These are phyloP conservation scores for Asobara japonica DNA, from an alignment of 1,140 invertebrate species.

Conservation along the genomic window DNA sequence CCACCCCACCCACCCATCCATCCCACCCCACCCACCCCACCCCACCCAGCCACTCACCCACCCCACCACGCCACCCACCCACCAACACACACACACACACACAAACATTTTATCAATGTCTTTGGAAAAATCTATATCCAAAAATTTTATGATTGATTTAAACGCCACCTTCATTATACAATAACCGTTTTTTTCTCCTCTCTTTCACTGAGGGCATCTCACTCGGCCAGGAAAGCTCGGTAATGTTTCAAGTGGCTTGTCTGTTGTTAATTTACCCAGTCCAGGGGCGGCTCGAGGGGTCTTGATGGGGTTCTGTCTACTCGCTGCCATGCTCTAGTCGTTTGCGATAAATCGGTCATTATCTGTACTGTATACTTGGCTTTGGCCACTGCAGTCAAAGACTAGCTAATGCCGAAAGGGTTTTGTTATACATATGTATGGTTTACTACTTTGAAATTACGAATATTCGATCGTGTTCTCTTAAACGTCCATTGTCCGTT, in stretches of 20 bases:
- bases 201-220: conserved; percentile 34
- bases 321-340: conserved; percentile 51
- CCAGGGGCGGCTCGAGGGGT: conserved; percentile 32
- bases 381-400: neutral
- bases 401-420: conserved; percentile 3
- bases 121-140: too few species aligned
- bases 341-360: conserved; percentile 61
- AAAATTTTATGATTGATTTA: too few species aligned
- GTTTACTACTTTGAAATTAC: conserved; percentile 23
- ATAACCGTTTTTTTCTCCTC: neutral
- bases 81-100: too few species aligned
- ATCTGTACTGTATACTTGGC: conserved; percentile 42
- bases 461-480: conserved; percentile 36
- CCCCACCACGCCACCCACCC: too few species aligned
- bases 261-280: conserved; percentile 65
- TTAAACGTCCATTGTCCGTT: conserved; percentile 22
- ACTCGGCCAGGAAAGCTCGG: conserved; percentile 58
- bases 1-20: too few species aligned
- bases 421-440: conserved; percentile 26
- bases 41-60: too few species aligned
- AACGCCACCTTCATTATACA: too few species aligned
- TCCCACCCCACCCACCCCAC: too few species aligned
- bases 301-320: conserved; percentile 60
- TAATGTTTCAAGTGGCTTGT: conserved; percentile 66
- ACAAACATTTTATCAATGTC: too few species aligned